Evolutionary conservation across 1,140 invertebrate species (phyloP).

Genomic region (Magallana gigas): DNA sequence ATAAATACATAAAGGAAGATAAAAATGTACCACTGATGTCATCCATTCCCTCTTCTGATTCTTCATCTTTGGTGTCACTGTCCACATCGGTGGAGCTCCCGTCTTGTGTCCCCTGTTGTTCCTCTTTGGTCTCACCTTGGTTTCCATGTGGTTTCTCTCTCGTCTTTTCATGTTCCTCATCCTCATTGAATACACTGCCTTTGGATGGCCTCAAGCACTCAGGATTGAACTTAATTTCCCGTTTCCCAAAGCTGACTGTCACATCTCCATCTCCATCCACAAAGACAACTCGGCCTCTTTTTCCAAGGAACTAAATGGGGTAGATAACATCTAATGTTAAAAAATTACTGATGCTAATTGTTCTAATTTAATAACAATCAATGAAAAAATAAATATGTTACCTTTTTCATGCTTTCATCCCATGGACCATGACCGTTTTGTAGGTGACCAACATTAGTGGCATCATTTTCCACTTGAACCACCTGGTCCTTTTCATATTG

Average conservation of each 20-base stretch:
- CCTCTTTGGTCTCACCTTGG: no score
- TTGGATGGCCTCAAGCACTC: slow-evolving; percentile 40
- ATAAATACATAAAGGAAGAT: no score
- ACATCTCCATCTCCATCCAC: slow-evolving; percentile 46
- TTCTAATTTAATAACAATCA: no score
- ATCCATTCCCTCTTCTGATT: no score
- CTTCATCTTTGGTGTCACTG: no score
- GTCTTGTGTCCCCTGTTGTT: no score
- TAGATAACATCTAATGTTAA: not conserved
- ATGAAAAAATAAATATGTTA: not conserved
- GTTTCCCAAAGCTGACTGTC: slow-evolving; percentile 41
- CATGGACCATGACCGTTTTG: slow-evolving; percentile 54
- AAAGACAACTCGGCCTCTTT: slow-evolving; percentile 35
- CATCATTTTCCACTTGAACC: slow-evolving; percentile 5
- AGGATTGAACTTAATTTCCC: slow-evolving; percentile 40
- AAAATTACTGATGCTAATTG: no score
- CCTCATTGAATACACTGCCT: slow-evolving; percentile 25
- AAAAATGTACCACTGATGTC: no score
- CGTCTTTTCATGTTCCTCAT: not conserved
- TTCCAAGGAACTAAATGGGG: slow-evolving; percentile 49
- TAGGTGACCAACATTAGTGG: slow-evolving; percentile 3
- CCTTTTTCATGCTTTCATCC: slow-evolving; percentile 44
- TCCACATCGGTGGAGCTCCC: not conserved
- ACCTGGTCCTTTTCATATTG: slow-evolving; percentile 36
- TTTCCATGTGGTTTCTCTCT: no score